Evolutionary conservation across 1,140 invertebrate species (phyloP).

Genomic region (Papilio polyxenes): DNA sequence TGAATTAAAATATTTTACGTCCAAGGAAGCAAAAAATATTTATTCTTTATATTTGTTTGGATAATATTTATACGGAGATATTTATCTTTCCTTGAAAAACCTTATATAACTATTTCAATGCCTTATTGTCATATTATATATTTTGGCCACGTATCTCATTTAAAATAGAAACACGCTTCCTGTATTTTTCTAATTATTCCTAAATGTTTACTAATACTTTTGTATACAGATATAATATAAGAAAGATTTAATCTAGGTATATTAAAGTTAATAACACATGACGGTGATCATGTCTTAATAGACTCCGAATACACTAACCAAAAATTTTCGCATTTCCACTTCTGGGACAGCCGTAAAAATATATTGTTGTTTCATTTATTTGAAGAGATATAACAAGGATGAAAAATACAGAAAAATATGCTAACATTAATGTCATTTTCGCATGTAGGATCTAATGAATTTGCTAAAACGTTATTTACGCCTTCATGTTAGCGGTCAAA

Average conservation of each 20-base stretch:
- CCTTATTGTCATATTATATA: neutral
- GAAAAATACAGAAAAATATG: neutral
- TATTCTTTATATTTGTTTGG: too few species aligned
- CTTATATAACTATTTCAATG: neutral
- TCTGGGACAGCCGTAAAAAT: too few species aligned
- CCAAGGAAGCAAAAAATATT: too few species aligned
- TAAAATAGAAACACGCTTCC: neutral
- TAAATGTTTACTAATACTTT: too few species aligned
- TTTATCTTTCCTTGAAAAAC: neutral
- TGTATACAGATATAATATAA: too few species aligned
- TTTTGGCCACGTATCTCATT: neutral
- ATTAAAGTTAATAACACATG: too few species aligned
- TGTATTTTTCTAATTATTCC: neutral
- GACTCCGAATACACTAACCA: too few species aligned
- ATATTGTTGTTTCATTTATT: neutral
- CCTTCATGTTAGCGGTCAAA: too few species aligned
- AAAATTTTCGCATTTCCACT: too few species aligned
- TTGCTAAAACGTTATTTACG: neutral
- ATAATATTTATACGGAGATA: neutral
- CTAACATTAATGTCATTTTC: neutral
- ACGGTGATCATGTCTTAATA: too few species aligned
- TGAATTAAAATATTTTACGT: too few species aligned
- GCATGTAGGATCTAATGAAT: neutral
- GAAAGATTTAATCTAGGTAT: too few species aligned
- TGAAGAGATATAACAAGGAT: neutral